Base-by-base conservation (phyloP, 2,888 invertebrate genomes). In the Oscheius sp. region DNA sequence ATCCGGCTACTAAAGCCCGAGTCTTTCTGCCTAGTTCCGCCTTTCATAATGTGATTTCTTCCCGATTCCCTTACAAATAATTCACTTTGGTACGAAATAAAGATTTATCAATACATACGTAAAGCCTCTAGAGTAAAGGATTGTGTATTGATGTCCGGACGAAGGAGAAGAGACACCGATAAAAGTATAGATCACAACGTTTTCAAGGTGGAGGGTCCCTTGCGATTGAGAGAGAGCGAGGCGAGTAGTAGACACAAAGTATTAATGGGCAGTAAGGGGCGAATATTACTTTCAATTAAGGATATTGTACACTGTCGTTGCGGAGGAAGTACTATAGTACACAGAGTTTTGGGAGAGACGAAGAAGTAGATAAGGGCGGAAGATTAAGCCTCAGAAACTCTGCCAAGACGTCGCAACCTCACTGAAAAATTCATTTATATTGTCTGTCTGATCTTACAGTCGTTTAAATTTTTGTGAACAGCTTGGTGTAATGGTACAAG, bases 401-500 rank as follows among this genome's bases (percentile, higher is more conserved):
- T 79, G 29, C 79, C 82, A 53, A 82, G 62, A n/a, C 82, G 80
- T 57, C 82, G 82, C 65, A 82, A 76, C 59, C 82, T 77, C 59
- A 82, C 82, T 82, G 80, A 70, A 82, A 82, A 65, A 58, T 37
- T 21, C 21, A 21, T 21, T 21, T 21, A 21, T 21, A 21, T 21
- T 21, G 21, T 21, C 21, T 21, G 21, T 21, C 21, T 21, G 21
- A 21, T 21, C 21, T 21, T 21, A 21, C 21, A 21, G 21, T 21
- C 21, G 21, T 21, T 21, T 21, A 21, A 21, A 21, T 21, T 21
- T 21, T 21, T 21, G 21, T 21, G 21, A 21, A 21, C 21, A 21
- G 21, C 21, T 21, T 21, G 21, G 21, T 21, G 21, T 21, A 21
- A 21, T 21, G 21, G 21, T 21, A 21, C 21, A 21, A 21, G 21